Percentiles rank a stretch among this genome's conserved stretches.
Conservation (phyloP, 2,113 vertebrate species). For the Cavia aperea region DNA sequence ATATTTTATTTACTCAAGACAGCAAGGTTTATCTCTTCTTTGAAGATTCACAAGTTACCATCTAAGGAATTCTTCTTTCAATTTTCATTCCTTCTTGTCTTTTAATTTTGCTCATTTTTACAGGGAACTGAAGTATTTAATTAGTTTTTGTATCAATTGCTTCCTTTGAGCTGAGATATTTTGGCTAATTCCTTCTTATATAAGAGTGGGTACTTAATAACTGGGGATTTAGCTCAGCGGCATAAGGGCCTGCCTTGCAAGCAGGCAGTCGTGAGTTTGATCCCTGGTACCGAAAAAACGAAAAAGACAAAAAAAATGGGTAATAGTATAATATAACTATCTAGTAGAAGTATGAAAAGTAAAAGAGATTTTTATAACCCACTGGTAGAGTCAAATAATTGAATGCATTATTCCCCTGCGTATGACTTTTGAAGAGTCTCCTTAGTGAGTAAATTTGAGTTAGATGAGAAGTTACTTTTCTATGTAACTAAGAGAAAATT, state of each 20-base stretch:
- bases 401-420: fast-evolving
- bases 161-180: neutral
- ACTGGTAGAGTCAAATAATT: neutral
- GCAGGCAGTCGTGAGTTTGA: too few relatives aligned
- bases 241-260: too few relatives aligned
- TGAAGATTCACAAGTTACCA: neutral
- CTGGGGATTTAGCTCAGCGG: too few relatives aligned
- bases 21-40: neutral
- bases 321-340: neutral
- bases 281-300: too few relatives aligned
- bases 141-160: neutral
- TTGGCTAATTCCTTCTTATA: neutral
- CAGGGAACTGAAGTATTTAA: neutral
- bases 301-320: neutral
- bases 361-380: neutral
- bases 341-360: neutral
- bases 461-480: neutral
- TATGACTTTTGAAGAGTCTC: neutral
- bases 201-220: neutral
- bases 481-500: neutral
- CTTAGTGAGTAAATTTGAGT: neutral
- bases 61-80: neutral
- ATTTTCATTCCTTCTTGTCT: neutral
- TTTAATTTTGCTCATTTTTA: neutral
- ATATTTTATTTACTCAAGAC: neutral